Conservation (phyloP, 2,888 invertebrate genomes). For the Napeogenes sylphis region DNA sequence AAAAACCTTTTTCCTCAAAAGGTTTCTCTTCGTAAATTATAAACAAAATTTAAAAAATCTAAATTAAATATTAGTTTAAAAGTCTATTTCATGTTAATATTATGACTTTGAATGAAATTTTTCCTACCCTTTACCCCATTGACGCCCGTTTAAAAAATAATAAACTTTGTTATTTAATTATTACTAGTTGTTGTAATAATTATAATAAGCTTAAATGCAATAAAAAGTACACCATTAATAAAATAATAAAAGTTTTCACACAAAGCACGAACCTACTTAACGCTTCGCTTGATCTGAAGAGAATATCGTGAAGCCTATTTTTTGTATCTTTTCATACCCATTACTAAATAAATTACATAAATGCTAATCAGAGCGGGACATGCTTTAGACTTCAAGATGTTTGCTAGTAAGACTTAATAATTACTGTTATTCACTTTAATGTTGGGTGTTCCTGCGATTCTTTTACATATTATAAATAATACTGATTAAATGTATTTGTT, state of each 20-base stretch:
- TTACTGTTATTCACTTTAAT: too few species aligned
- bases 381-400: background rate
- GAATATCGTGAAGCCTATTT: background rate
- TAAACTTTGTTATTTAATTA: too few species aligned
- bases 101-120: too few species aligned
- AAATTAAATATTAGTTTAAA: background rate
- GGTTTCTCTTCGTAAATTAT: background rate
- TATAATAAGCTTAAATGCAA: too few species aligned
- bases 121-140: too few species aligned
- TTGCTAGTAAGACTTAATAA: background rate
- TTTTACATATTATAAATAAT: too few species aligned
- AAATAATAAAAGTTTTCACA: background rate
- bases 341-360: background rate
- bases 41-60: background rate
- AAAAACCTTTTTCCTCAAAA: background rate
- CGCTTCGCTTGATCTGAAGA: conserved; percentile 2
- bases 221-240: too few species aligned
- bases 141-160: too few species aligned
- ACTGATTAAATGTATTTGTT: too few species aligned
- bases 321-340: background rate
- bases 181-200: too few species aligned
- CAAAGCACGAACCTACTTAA: background rate
- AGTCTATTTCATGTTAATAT: too few species aligned
- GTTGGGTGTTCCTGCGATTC: too few species aligned
- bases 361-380: background rate